Conservation (phyloP, 2,113 vertebrate genomes). For the Syngnathus typhle region DNA sequence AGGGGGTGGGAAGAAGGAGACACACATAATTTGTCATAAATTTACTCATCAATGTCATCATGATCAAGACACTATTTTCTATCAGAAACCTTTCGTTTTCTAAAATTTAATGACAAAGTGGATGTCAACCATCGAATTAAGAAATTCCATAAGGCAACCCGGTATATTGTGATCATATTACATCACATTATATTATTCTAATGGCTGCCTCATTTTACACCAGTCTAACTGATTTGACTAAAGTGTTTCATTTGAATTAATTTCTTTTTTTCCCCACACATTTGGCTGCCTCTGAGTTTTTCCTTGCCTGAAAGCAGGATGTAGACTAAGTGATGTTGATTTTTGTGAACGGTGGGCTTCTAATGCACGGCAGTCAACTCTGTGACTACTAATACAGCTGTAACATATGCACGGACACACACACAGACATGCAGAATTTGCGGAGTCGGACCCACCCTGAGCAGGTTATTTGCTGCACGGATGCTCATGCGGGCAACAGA, state of each 20-base stretch:
- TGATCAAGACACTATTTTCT: not conserved
- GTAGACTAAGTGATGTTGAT: no score
- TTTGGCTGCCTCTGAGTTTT: no score
- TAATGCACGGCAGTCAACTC: not conserved
- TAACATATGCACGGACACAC: not conserved
- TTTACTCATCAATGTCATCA: not conserved
- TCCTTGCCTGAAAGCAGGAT: no score
- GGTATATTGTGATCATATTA: no score
- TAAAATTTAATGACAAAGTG: not conserved
- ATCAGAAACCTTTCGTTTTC: not conserved
- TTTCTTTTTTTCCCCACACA: no score
- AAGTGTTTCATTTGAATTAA: not conserved
- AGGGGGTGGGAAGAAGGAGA: not conserved
- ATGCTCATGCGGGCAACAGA: conserved; percentile 94
- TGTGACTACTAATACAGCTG: not conserved
- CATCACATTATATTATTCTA: not conserved
- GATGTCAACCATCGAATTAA: not conserved
- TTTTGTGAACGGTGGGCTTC: not conserved
- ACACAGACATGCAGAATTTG: not conserved
- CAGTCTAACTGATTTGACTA: not conserved
- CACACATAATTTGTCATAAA: not conserved
- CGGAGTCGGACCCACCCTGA: conserved; percentile 68
- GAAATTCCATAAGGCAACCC: not conserved
- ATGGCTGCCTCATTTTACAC: not conserved
- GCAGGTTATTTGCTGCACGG: conserved; percentile 82